A percentile compares a stretch with the other conserved stretches of the same genome.
Conservation (phyloP, 2,888 invertebrate species). For the Epinotia bilunana region DNA sequence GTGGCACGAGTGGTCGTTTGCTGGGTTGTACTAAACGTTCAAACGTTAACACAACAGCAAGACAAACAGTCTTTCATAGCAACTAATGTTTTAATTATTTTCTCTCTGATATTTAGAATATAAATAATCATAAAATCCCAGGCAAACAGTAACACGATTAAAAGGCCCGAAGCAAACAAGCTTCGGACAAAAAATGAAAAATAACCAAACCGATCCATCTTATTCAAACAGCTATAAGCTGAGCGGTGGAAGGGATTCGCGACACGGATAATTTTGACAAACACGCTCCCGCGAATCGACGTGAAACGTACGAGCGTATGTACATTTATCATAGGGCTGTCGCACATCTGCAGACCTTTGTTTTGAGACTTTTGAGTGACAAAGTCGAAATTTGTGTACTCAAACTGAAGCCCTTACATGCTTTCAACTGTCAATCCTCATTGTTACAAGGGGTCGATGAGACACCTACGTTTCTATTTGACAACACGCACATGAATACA, state of each 20-base stretch:
- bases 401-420: no score
- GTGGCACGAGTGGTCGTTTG: no score
- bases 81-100: no score
- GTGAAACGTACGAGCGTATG: slow-evolving; percentile 25
- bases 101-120: neutral
- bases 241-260: neutral
- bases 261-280: slow-evolving; percentile 42
- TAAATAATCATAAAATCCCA: neutral
- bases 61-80: no score
- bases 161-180: slow-evolving; percentile 6
- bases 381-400: no score
- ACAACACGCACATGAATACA: no score
- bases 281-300: slow-evolving; percentile 34
- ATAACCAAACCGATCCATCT: slow-evolving; percentile 28
- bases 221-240: slow-evolving; percentile 32
- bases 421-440: no score
- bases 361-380: slow-evolving; percentile 7
- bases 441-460: no score
- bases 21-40: no score
- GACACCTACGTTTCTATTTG: no score
- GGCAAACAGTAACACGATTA: neutral
- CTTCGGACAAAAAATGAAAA: slow-evolving; percentile 24
- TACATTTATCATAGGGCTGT: slow-evolving; percentile 33
- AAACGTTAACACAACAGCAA: no score
- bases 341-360: neutral